These are phyloP conservation scores for Schizotus pectinicornis DNA, from an alignment of 2,888 invertebrate genomes.

Conservation along the genomic window DNA sequence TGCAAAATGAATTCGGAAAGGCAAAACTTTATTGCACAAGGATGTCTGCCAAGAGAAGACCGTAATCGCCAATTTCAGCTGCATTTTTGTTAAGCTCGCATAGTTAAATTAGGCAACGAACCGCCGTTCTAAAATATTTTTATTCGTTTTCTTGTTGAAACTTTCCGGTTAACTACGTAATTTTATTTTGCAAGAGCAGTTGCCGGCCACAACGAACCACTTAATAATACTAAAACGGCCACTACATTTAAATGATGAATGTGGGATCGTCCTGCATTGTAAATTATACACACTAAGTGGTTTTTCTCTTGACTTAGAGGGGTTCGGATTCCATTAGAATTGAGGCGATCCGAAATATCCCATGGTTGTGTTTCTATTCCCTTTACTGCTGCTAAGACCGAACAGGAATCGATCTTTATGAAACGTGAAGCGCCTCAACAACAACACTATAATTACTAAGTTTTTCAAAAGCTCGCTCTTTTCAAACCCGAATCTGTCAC, in stretches of 20 bases:
- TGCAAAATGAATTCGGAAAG: too few relatives aligned
- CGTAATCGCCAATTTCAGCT: too few relatives aligned
- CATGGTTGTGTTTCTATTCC: background rate
- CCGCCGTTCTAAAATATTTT: conserved; percentile 41
- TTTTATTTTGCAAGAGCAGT: too few relatives aligned
- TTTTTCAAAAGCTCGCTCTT: background rate
- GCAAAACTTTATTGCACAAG: too few relatives aligned
- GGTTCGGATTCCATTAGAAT: conserved; percentile 10
- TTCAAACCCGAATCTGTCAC: too few relatives aligned
- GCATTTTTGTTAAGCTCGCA: too few relatives aligned
- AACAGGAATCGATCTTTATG: conserved; percentile 11
- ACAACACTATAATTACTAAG: conserved; percentile 9
- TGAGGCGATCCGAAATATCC: conserved; percentile 8
- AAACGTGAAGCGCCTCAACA: background rate
- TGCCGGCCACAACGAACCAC: too few relatives aligned
- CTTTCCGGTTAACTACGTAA: conserved; percentile 13
- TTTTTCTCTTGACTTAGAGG: conserved; percentile 28
- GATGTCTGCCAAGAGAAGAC: too few relatives aligned
- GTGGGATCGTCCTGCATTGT: conserved; percentile 26
- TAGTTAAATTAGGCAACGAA: too few relatives aligned
- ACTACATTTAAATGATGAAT: too few relatives aligned
- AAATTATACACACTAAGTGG: conserved; percentile 37
- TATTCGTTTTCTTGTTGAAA: conserved; percentile 38
- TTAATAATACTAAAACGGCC: too few relatives aligned
- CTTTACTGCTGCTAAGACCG: background rate